Conservation (phyloP, 2,113 vertebrate genomes). For the Rhinoderma darwinii region DNA sequence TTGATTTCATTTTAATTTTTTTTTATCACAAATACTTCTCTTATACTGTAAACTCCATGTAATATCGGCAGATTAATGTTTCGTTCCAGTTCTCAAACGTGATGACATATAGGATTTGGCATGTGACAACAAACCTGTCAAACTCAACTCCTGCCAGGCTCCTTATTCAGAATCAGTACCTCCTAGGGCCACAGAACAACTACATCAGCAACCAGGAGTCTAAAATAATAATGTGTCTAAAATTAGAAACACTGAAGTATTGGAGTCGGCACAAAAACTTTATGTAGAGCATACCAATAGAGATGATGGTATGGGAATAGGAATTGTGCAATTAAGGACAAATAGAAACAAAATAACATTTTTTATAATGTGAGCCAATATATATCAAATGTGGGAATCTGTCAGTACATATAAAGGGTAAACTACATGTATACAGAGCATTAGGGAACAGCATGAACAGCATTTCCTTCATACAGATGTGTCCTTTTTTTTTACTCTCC, state of each 20-base stretch:
- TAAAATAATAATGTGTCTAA: constrained; percentile 37
- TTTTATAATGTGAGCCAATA: background rate
- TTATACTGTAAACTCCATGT: background rate
- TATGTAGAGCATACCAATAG: background rate
- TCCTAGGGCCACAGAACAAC: constrained; percentile 51
- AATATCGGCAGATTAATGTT: constrained; percentile 29
- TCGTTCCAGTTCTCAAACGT: constrained; percentile 12
- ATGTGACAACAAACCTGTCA: constrained; percentile 54
- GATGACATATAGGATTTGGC: constrained; percentile 50
- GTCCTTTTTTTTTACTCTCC: too few species aligned
- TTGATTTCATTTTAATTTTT: background rate
- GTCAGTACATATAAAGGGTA: background rate
- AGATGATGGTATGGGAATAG: background rate
- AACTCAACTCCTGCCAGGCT: constrained; percentile 41
- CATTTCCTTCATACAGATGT: too few species aligned
- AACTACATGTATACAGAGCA: too few species aligned
- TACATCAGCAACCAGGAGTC: constrained; percentile 29
- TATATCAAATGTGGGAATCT: background rate
- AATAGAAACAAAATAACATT: background rate
- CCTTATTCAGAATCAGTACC: constrained; percentile 41
- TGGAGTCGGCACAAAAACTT: background rate
- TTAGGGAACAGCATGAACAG: too few species aligned
- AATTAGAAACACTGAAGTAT: constrained; percentile 32
- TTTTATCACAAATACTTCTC: background rate
- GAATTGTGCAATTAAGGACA: background rate